Conservation (phyloP, 2,888 invertebrate genomes). For the Hoplodrina ambigua region DNA sequence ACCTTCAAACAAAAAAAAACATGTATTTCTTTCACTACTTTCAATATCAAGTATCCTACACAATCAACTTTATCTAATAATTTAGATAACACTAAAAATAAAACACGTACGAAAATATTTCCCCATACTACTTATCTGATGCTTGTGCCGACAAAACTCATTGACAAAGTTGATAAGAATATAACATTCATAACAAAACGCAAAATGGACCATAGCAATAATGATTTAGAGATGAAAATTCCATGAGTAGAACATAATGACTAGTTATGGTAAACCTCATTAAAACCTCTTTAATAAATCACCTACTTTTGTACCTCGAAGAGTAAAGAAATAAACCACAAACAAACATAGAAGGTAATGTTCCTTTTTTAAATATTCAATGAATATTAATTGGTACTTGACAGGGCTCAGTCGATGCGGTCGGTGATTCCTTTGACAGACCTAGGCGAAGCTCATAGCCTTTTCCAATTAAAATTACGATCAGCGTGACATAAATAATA, state of each 20-base stretch:
- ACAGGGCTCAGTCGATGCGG: slow-evolving; percentile 17
- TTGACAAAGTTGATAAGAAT: slow-evolving; percentile 43
- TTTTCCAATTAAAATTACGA: slow-evolving; percentile 35
- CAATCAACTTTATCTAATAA: slow-evolving; percentile 41
- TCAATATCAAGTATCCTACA: slow-evolving; percentile 12
- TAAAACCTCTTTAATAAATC: slow-evolving; percentile 29
- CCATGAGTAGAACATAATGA: background rate
- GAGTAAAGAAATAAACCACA: slow-evolving; percentile 23
- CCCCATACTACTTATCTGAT: slow-evolving; percentile 21
- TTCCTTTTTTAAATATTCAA: slow-evolving; percentile 58
- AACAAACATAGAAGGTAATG: slow-evolving; percentile 9
- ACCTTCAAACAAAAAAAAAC: background rate
- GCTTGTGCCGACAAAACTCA: slow-evolving; percentile 33
- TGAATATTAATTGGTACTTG: slow-evolving; percentile 54
- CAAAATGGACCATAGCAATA: background rate
- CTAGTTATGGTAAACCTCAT: slow-evolving; percentile 19
- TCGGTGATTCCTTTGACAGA: slow-evolving; percentile 37
- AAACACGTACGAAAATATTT: slow-evolving; percentile 46
- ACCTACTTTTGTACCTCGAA: slow-evolving; percentile 29
- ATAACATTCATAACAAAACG: background rate
- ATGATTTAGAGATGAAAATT: background rate
- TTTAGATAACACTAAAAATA: slow-evolving; percentile 56
- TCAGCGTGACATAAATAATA: background rate
- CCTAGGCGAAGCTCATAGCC: slow-evolving; percentile 18
- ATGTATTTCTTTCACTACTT: slow-evolving; percentile 14